Percentiles rank a stretch among this genome's conserved stretches.
These are phyloP conservation scores for Holocentrus rufus DNA, from an alignment of 2,797 vertebrate genomes.

Conservation along the genomic window DNA sequence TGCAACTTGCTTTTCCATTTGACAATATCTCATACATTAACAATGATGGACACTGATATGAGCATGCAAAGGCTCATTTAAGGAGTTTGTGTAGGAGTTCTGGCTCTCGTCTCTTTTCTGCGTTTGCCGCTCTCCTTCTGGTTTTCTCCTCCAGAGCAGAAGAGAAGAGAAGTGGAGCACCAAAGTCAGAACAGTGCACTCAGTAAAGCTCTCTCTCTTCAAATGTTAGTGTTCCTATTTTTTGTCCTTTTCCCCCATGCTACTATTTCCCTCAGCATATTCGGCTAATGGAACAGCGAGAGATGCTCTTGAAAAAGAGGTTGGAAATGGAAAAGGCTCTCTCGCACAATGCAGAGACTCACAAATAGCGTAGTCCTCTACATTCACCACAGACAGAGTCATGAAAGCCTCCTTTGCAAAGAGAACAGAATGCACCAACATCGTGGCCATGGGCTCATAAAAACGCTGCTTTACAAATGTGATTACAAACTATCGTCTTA, in stretches of 20 bases:
- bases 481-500: slow-evolving; percentile 71
- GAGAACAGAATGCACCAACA: slow-evolving; percentile 53
- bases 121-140: slow-evolving; percentile 59
- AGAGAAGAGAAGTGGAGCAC: slow-evolving; percentile 68
- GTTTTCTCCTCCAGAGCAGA: slow-evolving; percentile 62
- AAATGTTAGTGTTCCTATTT: slow-evolving; percentile 65
- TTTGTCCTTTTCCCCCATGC: slow-evolving; percentile 10
- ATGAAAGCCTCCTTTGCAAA: slow-evolving; percentile 61
- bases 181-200: slow-evolving; percentile 66
- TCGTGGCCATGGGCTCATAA: slow-evolving; percentile 52
- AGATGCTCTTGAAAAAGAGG: slow-evolving; percentile 72
- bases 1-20: slow-evolving; percentile 5
- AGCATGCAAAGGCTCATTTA: slow-evolving; percentile 47
- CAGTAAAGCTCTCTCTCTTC: slow-evolving; percentile 68
- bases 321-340: slow-evolving; percentile 75
- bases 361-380: slow-evolving; percentile 66
- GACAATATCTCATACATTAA: slow-evolving; percentile 38
- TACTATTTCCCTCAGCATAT: slow-evolving; percentile 57
- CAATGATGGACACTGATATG: slow-evolving; percentile 32
- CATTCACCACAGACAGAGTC: slow-evolving; percentile 43
- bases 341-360: slow-evolving; percentile 66
- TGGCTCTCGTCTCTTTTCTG: slow-evolving; percentile 67
- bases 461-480: slow-evolving; percentile 65
- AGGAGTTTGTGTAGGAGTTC: slow-evolving; percentile 68
- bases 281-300: slow-evolving; percentile 76